Base-by-base conservation (phyloP, 2,797 vertebrate species). In the Aeoliscus strigatus region DNA sequence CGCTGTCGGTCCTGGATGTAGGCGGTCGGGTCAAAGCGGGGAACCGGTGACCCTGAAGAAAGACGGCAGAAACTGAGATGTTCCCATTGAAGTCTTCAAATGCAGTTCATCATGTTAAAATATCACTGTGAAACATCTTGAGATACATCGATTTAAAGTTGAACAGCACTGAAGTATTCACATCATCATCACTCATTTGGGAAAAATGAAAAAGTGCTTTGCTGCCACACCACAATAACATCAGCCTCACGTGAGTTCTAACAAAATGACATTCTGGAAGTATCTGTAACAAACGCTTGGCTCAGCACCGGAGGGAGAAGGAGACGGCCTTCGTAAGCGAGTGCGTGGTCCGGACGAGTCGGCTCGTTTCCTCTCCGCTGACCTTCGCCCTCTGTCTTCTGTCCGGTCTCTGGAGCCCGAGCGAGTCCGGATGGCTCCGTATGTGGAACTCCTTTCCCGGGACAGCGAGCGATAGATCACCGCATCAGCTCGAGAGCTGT, bases 11-110 rank as follows among this genome's bases (percentile, higher is more conserved):
- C 91, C 62, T 90, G 87, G 60, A 95, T 86, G 38, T 91, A 96
- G 4, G 91, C 90, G 0, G 94, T 96, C n/a, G 94, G 93, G 61
- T 96, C 91, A 34, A 96, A 97, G 14, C 91, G 89, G 8, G 86
- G 67, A 0, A 12, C 73, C 3, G 77, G 82, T 11, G 81, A 70
- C 11, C 88, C 92, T 94, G 61, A 6, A 15, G 35, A 18, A 14
- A 34, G 17, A 26, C 2, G 9, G 14, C 0, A 16, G 5, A 17
- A 6, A 30, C 9, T 46, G 7, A 14, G 10, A 44, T 43, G 1
- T 4, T n/a, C n/a, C n/a, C n/a, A n/a, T n/a, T n/a, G n/a, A n/a
- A n/a, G n/a, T n/a, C n/a, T n/a, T n/a, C n/a, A 27, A 17, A 17
- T 8, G 6, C 13, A 27, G 17, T 3, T 21, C 18, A 26, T 6